Base-by-base conservation (phyloP, 2,888 invertebrate species). In the Unio pictorum region DNA sequence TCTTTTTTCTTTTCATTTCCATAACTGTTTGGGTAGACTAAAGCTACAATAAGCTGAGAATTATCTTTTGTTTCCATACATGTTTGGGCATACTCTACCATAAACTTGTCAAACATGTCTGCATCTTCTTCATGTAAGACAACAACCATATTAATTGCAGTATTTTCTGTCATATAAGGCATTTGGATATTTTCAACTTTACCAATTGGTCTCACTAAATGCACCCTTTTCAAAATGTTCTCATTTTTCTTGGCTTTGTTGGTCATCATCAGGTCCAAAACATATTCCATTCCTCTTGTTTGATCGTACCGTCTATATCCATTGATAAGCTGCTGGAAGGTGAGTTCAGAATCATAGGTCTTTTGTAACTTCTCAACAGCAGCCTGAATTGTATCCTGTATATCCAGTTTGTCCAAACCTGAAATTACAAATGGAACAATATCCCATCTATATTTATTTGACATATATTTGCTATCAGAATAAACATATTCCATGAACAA, bases 141-240 rank as follows among this genome's bases (percentile, higher is more conserved):
- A 76, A 97, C 90, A 80, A 98, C 90, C 77, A 97, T 91, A 71
- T 94, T 93, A 6, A 98, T 93, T 78, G 95, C 92, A 8, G 95
- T 94, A 90, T 94, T 95, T 92, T 99, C 98, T 0, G 98, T 98
- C 1, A 98, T 98, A 91, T 98, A 98, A 0, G 97, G 98, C 88
- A 96, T 95, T 1, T 95, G 94, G 58, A 97, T 93, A 72, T 98
- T 93, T 88, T 98, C 96, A 15, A 96, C 95, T 72, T 94, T 93
- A 23, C 96, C 96, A 69, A 98, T 91, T 20, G 95, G 94, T 78
- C 97, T 95, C 67, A 94, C 93, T 59, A 95, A 93, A 91, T 96
- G 94, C 79, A 96, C 92, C 84, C 95, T 93, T 68, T 87, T 84
- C 63, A 84, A 72, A 6, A 81, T 72, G 55, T 81, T 78, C 15